These are phyloP conservation scores for Helogale parvula DNA, from an alignment of 2,113 vertebrate genomes.

Conservation along the genomic window DNA sequence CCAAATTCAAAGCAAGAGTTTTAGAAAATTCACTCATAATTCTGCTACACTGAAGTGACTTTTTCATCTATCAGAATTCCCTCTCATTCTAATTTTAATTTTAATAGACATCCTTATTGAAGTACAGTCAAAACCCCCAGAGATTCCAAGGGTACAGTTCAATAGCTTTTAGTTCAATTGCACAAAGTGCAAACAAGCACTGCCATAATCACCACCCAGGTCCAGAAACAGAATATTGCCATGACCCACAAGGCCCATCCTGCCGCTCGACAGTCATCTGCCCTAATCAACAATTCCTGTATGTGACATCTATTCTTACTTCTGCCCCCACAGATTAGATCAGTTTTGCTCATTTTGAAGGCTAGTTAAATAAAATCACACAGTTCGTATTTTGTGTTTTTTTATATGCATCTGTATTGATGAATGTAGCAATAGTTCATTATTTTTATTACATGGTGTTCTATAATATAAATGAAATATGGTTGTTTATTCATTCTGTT, in stretches of 20 bases:
- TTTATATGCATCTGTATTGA: not conserved
- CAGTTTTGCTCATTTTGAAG: not conserved
- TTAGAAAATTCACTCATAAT: not conserved
- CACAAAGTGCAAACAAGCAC: not conserved
- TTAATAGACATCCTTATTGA: not conserved
- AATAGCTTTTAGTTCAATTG: not conserved
- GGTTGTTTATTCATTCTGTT: not conserved
- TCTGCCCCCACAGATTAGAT: not conserved
- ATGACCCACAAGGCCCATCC: not conserved
- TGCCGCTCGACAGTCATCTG: not conserved
- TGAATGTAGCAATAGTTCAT: not conserved
- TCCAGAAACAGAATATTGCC: not conserved
- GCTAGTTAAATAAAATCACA: not conserved
- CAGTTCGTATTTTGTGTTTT: not conserved
- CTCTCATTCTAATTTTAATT: not conserved
- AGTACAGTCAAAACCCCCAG: not conserved
- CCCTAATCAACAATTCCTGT: not conserved
- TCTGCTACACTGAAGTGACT: not conserved
- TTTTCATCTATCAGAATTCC: not conserved
- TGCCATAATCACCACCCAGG: not conserved
- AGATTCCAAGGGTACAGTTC: not conserved
- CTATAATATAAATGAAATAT: not conserved
- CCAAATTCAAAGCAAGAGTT: conserved; percentile 24
- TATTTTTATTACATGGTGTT: not conserved
- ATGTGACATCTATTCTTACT: not conserved